These are phyloP conservation scores for Toxotes lorentzi DNA, from an alignment of 2,797 vertebrate species.

Conservation along the genomic window DNA sequence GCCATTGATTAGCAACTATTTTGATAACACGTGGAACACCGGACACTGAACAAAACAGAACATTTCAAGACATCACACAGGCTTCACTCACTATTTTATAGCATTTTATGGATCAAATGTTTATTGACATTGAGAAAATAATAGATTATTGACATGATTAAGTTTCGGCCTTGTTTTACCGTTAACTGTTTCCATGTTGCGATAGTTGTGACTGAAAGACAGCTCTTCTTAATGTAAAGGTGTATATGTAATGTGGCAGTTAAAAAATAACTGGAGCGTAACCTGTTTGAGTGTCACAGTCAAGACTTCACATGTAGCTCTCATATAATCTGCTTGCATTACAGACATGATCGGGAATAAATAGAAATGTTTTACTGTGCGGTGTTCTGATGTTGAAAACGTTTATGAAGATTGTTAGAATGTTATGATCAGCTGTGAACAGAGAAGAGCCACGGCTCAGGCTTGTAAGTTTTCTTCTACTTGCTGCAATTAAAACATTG, in stretches of 20 bases:
- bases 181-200: neutral
- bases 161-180: neutral
- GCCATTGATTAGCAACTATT: too few relatives aligned
- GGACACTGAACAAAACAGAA: too few relatives aligned
- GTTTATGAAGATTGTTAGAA: neutral
- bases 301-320: neutral
- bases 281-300: neutral
- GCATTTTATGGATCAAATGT: too few relatives aligned
- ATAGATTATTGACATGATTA: neutral
- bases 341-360: neutral
- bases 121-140: neutral
- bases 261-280: neutral
- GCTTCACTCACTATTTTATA: neutral
- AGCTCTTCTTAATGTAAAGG: neutral
- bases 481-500: neutral
- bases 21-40: too few relatives aligned
- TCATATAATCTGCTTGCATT: neutral
- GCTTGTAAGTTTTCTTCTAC: slow-evolving; percentile 48
- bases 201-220: neutral
- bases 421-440: slow-evolving; percentile 16
- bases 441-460: slow-evolving; percentile 34
- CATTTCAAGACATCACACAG: too few relatives aligned
- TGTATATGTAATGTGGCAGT: too few relatives aligned
- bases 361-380: neutral
- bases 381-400: neutral